phyloP scores from a whole-genome alignment of 2,113 vertebrate species.

The Catharus bicknelli region DNA sequence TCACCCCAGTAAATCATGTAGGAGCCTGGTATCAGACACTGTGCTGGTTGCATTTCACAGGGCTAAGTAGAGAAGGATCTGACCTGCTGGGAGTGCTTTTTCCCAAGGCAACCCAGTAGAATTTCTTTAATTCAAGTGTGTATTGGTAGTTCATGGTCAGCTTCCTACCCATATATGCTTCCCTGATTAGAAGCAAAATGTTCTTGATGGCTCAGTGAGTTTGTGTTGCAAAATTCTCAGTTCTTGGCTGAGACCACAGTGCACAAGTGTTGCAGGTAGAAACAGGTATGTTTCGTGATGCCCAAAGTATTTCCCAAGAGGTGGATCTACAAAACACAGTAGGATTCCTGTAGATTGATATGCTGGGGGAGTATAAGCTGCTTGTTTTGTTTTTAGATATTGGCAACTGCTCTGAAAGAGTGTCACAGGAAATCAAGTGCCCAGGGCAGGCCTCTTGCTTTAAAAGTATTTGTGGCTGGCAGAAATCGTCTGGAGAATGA shows the following conservation, averaged over 20 bases:
- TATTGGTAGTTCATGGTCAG: background rate
- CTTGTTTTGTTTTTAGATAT: slow-evolving; percentile 78
- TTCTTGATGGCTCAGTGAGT: background rate
- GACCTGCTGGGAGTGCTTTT: background rate
- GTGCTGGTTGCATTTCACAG: background rate
- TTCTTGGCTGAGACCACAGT: background rate
- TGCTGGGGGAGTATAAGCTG: background rate
- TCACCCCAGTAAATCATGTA: background rate
- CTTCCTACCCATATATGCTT: background rate
- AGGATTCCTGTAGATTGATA: background rate
- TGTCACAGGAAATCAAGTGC: slow-evolving; percentile 85
- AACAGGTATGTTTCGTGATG: background rate
- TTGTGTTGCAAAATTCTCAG: background rate
- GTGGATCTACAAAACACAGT: background rate
- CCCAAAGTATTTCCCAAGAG: background rate
- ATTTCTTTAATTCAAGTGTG: background rate
- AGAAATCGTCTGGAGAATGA: slow-evolving; percentile 97
- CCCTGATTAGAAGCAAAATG: background rate
- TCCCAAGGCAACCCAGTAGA: background rate
- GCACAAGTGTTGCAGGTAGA: background rate
- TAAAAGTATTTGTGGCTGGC: slow-evolving; percentile 94
- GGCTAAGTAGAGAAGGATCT: background rate
- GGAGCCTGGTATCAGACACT: background rate
- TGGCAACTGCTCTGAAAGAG: slow-evolving; percentile 87
- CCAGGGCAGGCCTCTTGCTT: slow-evolving; percentile 80